Evolutionary conservation across 2,888 invertebrate genomes (phyloP).

Genomic region (Synergus gifuensis): DNA sequence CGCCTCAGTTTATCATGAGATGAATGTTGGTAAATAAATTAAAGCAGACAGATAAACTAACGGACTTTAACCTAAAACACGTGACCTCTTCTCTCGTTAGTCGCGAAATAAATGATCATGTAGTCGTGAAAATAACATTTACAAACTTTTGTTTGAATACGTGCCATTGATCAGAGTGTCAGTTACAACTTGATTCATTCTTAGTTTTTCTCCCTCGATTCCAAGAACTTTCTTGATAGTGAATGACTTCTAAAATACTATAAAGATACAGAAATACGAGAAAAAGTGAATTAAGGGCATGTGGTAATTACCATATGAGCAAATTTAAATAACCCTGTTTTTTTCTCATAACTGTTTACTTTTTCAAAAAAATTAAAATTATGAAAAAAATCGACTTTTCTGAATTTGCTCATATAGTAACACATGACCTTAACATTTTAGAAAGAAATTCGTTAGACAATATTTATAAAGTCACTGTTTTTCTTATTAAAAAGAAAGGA

Average conservation of each 20-base stretch:
- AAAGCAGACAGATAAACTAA: conserved; percentile 29
- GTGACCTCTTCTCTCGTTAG: conserved; percentile 20
- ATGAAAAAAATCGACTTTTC: too few species aligned
- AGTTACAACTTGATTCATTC: conserved; percentile 11
- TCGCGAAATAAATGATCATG: not conserved
- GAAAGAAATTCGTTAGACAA: too few species aligned
- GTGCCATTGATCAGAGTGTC: conserved; percentile 3
- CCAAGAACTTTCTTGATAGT: not conserved
- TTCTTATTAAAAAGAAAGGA: not conserved
- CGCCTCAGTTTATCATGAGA: not conserved
- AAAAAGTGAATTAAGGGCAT: too few species aligned
- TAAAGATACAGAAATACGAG: too few species aligned
- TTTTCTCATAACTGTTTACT: too few species aligned
- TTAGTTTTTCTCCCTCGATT: not conserved
- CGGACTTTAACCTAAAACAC: conserved; percentile 34
- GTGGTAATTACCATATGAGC: too few species aligned
- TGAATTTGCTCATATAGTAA: too few species aligned
- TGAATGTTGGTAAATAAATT: conserved; percentile 40
- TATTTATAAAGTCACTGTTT: too few species aligned
- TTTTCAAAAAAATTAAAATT: too few species aligned
- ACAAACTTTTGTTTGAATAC: conserved; percentile 18
- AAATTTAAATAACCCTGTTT: too few species aligned
- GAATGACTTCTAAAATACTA: not conserved
- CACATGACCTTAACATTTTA: too few species aligned
- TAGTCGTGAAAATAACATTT: not conserved